A percentile compares a stretch with the other conserved stretches of the same genome.
phyloP scores from a whole-genome alignment of 1,140 invertebrate genomes.

The Dinoponera quadriceps region DNA sequence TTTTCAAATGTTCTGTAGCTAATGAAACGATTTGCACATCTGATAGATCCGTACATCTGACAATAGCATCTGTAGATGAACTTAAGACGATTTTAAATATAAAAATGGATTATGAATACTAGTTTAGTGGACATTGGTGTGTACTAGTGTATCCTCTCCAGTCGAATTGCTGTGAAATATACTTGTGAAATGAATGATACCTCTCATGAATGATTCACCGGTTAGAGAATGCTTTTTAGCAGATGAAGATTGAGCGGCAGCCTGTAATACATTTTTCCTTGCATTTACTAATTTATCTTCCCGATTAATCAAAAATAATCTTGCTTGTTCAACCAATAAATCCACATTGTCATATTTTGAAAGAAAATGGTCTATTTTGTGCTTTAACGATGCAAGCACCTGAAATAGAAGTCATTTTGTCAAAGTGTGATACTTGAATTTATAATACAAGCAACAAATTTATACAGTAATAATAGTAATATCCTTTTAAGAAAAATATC shows the following conservation, averaged over 20 bases:
- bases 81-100: too few species aligned
- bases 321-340: slow-evolving; percentile 90
- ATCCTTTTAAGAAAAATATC: not conserved
- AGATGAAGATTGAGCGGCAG: slow-evolving; percentile 73
- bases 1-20: too few species aligned
- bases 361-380: slow-evolving; percentile 93
- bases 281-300: slow-evolving; percentile 91
- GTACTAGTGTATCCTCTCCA: too few species aligned
- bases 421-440: slow-evolving; percentile 58
- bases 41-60: too few species aligned
- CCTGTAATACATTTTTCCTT: slow-evolving; percentile 87
- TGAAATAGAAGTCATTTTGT: slow-evolving; percentile 81
- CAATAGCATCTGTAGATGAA: too few species aligned
- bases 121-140: too few species aligned
- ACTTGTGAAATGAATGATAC: slow-evolving; percentile 68
- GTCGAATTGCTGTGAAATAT: too few species aligned
- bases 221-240: slow-evolving; percentile 75
- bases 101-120: too few species aligned
- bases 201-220: slow-evolving; percentile 83
- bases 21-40: too few species aligned
- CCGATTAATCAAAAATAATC: slow-evolving; percentile 91
- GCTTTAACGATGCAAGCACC: slow-evolving; percentile 94
- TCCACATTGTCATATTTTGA: slow-evolving; percentile 90
- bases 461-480: not conserved
- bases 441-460: slow-evolving; percentile 16